Base-by-base conservation (phyloP, 2,888 invertebrate genomes). In the Acheta domesticus region DNA sequence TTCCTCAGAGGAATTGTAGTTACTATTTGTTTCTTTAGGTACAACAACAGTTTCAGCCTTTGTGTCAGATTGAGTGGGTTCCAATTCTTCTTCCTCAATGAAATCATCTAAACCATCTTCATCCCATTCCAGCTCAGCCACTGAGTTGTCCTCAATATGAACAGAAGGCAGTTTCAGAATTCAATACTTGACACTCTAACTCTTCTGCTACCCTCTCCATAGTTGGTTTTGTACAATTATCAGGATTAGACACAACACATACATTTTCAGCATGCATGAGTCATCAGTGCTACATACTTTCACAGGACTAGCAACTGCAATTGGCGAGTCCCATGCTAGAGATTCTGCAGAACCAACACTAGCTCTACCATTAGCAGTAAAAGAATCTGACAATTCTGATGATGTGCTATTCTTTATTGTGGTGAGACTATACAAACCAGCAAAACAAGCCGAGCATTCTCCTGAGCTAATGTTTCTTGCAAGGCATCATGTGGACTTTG, bases 361-460 rank as follows among this genome's bases (percentile, higher is more conserved):
- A 20, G 78, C 79, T 49, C 76, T 76, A 2, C 77, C 77, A 23
- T 75, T 75, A 14, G 62, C 78, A 74, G 78, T 49, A n/a, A 77
- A 50, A 36, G 80, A 81, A 77, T 83, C 83, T 76, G 83, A 83
- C 36, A 83, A 76, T 48, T 84, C 84, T 49, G 83, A 83, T 11
- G 83, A 83, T 48, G 83, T 82, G 77, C 83, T 83, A 20, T 82
- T 83, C 48, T 83, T 83, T 21, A 84, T 83, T 21, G 83, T 83
- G 19, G 84, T 84, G 48, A 84, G 81, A 77, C 84, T 83, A 78
- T 84, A 84, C 36, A 84, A 81, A 14, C 84, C 84, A 79, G 83
- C 78, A 81, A 83, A 83, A 77, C 83, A 83, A 20, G 81, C 82
- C 83, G 81, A 74, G 82, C 83, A 49, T 81, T 82, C 74, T 83